These are phyloP conservation scores for Drosophila sucinea DNA, from an alignment of 1,140 invertebrate genomes.

Conservation along the genomic window DNA sequence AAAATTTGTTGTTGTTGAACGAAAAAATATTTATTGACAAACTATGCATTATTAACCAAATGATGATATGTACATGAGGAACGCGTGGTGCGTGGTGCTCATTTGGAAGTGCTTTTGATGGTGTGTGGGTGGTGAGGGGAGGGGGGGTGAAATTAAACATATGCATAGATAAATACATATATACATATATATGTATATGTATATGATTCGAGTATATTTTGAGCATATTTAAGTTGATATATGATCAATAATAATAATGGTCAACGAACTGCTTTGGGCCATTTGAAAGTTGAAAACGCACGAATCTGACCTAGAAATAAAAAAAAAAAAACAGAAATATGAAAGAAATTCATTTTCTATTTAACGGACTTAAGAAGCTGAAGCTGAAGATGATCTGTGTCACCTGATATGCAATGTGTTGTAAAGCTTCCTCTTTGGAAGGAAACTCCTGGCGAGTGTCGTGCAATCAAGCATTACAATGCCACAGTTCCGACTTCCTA, in stretches of 20 bases:
- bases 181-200: too few species aligned
- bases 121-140: conserved; percentile 24
- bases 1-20: not conserved
- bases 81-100: conserved; percentile 58
- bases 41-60: conserved; percentile 79
- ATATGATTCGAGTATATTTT: conserved; percentile 36
- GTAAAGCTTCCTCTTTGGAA: conserved; percentile 64
- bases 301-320: conserved; percentile 69
- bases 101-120: conserved; percentile 70
- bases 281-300: conserved; percentile 65
- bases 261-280: conserved; percentile 69
- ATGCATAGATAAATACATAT: conserved; percentile 47
- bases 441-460: conserved; percentile 36
- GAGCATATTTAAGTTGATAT: conserved; percentile 8
- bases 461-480: conserved; percentile 71
- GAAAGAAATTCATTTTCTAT: not conserved
- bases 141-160: conserved; percentile 59
- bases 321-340: conserved; percentile 13
- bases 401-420: conserved; percentile 55
- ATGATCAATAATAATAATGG: conserved; percentile 56
- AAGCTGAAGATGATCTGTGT: conserved; percentile 15
- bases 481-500: conserved; percentile 74
- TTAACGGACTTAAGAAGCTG: not conserved
- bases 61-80: conserved; percentile 76
- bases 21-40: conserved; percentile 81